Evolutionary conservation across 2,113 vertebrate genomes (phyloP).

Genomic region (Chauna torquata): DNA sequence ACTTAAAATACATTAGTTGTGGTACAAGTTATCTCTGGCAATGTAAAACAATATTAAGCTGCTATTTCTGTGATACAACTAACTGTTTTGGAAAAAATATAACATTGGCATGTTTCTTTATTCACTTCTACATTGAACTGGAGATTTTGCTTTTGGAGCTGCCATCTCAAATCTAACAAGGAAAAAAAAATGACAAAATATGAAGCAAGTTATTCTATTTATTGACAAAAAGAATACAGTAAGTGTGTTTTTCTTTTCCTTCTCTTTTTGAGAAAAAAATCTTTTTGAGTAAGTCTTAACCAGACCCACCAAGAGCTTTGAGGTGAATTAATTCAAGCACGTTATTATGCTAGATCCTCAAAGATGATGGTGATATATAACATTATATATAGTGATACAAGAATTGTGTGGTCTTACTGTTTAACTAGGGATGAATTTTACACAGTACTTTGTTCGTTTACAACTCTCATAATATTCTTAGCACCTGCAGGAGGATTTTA

Average conservation of each 20-base stretch:
- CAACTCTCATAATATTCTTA: not conserved
- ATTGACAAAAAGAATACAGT: not conserved
- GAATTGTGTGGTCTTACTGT: not conserved
- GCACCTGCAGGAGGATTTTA: slow-evolving; percentile 8
- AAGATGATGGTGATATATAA: not conserved
- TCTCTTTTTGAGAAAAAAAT: not conserved
- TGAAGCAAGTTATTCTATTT: not conserved
- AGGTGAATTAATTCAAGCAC: not conserved
- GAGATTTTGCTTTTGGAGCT: not conserved
- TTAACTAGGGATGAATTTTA: not conserved
- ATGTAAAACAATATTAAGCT: not conserved
- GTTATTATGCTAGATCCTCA: not conserved
- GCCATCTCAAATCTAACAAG: not conserved
- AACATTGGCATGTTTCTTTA: not conserved
- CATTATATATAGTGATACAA: not conserved
- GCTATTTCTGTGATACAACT: not conserved
- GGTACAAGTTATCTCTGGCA: slow-evolving; percentile 1
- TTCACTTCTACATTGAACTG: not conserved
- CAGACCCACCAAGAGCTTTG: not conserved
- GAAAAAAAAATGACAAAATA: not conserved
- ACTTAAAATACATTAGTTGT: slow-evolving; percentile 33
- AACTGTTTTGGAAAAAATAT: not conserved
- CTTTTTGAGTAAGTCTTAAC: not conserved
- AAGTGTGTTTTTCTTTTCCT: not conserved
- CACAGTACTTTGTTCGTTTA: slow-evolving; percentile 6